A percentile compares a stretch with the other conserved stretches of the same genome.
Conservation (phyloP, 30 jellyfish, hydroid and myxozoan genomes). For the Nemopilema nomurai region DNA sequence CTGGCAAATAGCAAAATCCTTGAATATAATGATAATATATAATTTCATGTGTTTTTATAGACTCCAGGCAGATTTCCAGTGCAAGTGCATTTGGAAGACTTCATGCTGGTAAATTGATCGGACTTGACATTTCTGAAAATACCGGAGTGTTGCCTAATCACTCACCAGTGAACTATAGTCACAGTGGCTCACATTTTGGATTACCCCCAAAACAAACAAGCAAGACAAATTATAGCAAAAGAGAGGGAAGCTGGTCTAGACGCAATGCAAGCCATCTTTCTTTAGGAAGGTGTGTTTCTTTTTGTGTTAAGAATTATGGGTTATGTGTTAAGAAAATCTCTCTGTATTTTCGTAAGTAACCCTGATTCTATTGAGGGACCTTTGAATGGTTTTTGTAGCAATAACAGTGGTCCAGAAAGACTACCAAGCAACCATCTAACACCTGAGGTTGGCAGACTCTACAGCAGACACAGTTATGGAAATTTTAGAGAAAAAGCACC, state of each 20-base stretch:
- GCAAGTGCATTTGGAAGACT: constrained; percentile 38
- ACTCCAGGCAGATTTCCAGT: constrained; percentile 32
- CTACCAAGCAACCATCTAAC: neutral
- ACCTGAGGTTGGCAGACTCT: neutral
- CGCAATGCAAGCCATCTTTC: constrained; percentile 50
- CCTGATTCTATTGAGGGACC: too few species aligned
- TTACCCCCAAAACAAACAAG: constrained; percentile 58
- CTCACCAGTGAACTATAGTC: neutral
- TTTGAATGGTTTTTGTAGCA: too few species aligned
- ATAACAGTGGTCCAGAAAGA: neutral
- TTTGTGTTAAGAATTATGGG: too few species aligned
- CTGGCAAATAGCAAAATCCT: too few species aligned
- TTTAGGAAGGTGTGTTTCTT: constrained; percentile 26
- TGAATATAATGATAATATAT: constrained; percentile 10
- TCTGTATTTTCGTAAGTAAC: too few species aligned
- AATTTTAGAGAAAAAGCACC: neutral
- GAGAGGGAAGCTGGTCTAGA: constrained; percentile 50
- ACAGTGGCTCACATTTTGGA: neutral
- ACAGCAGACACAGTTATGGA: constrained; percentile 23
- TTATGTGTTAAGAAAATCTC: too few species aligned
- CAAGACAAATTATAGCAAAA: neutral
- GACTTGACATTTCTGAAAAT: constrained; percentile 5
- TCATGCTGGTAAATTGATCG: neutral
- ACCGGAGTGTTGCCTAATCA: neutral
- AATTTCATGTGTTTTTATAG: constrained; percentile 26